phyloP scores from a whole-genome alignment of 1,140 invertebrate species.

The Drosophila jambulina region DNA sequence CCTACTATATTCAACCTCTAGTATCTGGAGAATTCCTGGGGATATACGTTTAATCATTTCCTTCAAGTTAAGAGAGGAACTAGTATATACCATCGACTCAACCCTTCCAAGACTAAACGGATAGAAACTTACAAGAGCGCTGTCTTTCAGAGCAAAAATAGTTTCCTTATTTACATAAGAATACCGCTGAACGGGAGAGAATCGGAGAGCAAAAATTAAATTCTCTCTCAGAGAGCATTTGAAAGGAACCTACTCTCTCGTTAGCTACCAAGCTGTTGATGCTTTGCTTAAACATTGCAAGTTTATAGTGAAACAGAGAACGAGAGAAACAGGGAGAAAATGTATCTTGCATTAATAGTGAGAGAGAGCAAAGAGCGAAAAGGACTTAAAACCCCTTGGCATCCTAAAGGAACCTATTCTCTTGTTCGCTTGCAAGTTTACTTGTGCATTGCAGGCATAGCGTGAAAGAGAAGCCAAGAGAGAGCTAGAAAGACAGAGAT shows the following conservation, averaged over 20 bases:
- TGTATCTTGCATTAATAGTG: too few species aligned
- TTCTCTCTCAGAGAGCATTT: not conserved
- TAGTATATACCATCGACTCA: not conserved
- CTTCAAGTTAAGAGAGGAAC: not conserved
- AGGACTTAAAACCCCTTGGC: too few species aligned
- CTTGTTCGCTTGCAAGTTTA: too few species aligned
- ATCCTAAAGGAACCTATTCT: too few species aligned
- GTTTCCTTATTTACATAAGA: not conserved
- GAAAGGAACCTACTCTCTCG: not conserved
- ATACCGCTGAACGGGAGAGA: not conserved
- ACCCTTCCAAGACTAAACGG: not conserved
- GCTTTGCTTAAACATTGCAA: not conserved
- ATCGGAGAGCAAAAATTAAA: not conserved
- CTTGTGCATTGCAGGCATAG: too few species aligned
- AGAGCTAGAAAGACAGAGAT: too few species aligned
- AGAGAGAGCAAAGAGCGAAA: not conserved
- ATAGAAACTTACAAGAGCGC: not conserved
- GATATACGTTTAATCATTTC: not conserved
- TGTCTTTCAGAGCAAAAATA: fast-evolving
- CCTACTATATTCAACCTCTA: not conserved
- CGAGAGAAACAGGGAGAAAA: not conserved
- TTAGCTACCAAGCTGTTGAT: not conserved
- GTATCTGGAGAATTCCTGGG: not conserved
- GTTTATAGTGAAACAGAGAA: not conserved
- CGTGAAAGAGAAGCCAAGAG: too few species aligned